Conservation (phyloP, 2,797 vertebrate species). For the Syngnathus rostellatus region DNA sequence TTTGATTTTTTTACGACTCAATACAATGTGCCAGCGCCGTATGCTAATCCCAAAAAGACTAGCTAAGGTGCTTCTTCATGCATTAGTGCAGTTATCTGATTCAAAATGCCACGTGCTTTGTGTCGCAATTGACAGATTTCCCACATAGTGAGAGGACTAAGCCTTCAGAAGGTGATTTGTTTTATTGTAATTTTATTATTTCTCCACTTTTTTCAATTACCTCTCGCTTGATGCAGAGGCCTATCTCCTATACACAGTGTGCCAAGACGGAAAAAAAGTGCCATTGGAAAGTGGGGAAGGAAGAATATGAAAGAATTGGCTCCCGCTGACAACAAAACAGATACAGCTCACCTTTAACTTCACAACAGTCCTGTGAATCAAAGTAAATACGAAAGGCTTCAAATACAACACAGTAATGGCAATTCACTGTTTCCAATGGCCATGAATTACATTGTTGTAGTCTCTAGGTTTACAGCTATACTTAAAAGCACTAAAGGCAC, state of each 20-base stretch:
- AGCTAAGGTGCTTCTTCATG: conserved; percentile 16
- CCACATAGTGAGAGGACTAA: conserved; percentile 45
- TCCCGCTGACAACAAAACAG: conserved; percentile 24
- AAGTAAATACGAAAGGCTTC: conserved; percentile 16
- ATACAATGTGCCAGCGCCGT: background rate
- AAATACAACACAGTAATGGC: conserved; percentile 6
- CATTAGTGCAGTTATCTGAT: conserved; percentile 41
- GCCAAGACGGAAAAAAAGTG: conserved; percentile 27
- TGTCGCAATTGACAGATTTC: conserved; percentile 52
- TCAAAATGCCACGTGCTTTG: conserved; percentile 54
- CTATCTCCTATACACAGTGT: conserved; percentile 27
- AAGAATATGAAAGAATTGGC: conserved; percentile 18
- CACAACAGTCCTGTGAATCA: conserved; percentile 26
- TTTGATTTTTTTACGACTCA: background rate
- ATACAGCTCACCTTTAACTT: conserved; percentile 20
- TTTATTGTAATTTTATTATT: conserved; percentile 24
- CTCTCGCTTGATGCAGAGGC: conserved; percentile 32
- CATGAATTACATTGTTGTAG: background rate
- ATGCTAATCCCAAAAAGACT: background rate
- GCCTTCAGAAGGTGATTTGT: conserved; percentile 52
- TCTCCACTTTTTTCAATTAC: conserved; percentile 59
- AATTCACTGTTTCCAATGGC: background rate
- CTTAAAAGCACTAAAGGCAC: background rate
- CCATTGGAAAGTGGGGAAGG: conserved; percentile 13
- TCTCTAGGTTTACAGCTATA: background rate